phyloP scores from a whole-genome alignment of 2,888 invertebrate species.

The Conchocele bisecta region DNA sequence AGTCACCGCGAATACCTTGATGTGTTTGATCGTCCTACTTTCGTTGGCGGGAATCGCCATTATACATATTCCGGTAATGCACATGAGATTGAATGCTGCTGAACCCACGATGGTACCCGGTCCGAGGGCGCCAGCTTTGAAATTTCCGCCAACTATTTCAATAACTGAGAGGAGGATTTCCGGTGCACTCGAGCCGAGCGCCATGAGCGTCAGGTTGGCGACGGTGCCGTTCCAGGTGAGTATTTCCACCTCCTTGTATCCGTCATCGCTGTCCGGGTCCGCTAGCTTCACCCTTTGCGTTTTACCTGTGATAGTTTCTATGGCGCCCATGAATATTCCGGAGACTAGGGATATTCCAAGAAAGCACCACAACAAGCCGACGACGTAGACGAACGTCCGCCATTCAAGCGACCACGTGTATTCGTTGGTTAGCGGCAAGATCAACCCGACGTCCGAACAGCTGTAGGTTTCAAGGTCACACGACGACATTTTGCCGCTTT shows the following conservation, averaged over 20 bases:
- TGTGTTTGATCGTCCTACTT: slow-evolving; percentile 81
- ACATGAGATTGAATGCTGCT: slow-evolving; percentile 85
- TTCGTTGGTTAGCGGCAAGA: slow-evolving; percentile 84
- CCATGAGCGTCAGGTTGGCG: slow-evolving; percentile 85
- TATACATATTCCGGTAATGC: slow-evolving; percentile 85
- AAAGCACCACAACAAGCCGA: slow-evolving; percentile 85
- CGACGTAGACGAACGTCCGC: slow-evolving; percentile 83
- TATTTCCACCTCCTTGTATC: slow-evolving; percentile 83
- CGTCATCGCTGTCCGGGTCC: slow-evolving; percentile 64
- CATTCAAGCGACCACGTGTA: slow-evolving; percentile 83
- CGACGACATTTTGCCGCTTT: slow-evolving; percentile 37
- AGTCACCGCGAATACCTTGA: slow-evolving; percentile 84
- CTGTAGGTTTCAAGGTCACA: slow-evolving; percentile 66
- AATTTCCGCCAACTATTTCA: slow-evolving; percentile 83
- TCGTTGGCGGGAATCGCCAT: slow-evolving; percentile 83
- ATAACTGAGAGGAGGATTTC: slow-evolving; percentile 85
- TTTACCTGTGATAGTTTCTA: slow-evolving; percentile 85
- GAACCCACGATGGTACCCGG: slow-evolving; percentile 86
- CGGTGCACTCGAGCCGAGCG: slow-evolving; percentile 85
- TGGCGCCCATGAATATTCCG: slow-evolving; percentile 86
- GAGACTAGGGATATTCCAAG: slow-evolving; percentile 86
- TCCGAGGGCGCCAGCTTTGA: slow-evolving; percentile 84
- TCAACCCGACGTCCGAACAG: slow-evolving; percentile 80
- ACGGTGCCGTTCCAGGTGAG: slow-evolving; percentile 85
- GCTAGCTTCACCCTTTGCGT: slow-evolving; percentile 82